phyloP scores from a whole-genome alignment of 2,113 vertebrate genomes.

The Sclerurus mexicanus region DNA sequence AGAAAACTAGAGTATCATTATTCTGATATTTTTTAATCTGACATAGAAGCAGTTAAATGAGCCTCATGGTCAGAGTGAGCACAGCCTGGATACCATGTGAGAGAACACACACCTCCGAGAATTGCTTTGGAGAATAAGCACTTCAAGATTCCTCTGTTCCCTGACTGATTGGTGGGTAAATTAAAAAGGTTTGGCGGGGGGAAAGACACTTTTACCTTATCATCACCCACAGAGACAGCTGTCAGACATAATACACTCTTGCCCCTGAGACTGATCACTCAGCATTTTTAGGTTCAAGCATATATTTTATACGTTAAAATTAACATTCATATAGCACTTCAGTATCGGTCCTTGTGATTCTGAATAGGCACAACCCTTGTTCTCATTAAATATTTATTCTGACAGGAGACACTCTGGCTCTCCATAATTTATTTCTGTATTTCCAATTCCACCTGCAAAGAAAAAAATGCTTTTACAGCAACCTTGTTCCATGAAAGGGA shows the following conservation, averaged over 20 bases:
- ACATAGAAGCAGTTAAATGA: neutral
- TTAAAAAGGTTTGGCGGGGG: neutral
- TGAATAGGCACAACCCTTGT: neutral
- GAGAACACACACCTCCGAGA: neutral
- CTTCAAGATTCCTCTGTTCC: neutral
- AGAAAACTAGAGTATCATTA: neutral
- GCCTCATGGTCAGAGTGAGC: neutral
- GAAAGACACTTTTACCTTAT: neutral
- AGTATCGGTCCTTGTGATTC: neutral
- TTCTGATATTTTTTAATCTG: neutral
- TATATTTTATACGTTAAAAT: conserved; percentile 27
- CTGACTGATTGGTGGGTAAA: neutral
- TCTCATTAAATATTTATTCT: conserved; percentile 51
- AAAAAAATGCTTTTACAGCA: neutral
- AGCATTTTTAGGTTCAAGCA: conserved; percentile 4
- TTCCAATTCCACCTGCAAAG: neutral
- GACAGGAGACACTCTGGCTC: neutral
- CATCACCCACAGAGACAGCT: neutral
- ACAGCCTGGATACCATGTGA: neutral
- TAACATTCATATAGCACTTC: neutral
- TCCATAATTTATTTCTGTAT: conserved; percentile 44
- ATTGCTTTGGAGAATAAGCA: neutral
- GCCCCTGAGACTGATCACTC: neutral
- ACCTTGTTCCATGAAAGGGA: neutral
- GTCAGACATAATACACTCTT: neutral